phyloP scores from a whole-genome alignment of 2,888 invertebrate species.

The Arge pagana region DNA sequence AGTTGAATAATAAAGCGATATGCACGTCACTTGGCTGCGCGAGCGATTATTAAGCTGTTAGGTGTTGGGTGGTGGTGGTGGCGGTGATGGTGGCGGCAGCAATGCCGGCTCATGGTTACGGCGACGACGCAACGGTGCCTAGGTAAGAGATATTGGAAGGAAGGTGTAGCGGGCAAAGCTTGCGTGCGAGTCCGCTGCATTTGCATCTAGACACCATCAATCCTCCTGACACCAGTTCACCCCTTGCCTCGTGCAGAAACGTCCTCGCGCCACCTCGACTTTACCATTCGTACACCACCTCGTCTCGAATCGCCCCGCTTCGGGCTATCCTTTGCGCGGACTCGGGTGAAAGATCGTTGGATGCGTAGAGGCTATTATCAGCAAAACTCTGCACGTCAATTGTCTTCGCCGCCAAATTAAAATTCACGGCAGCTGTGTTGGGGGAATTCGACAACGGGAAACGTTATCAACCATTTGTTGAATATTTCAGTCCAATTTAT shows the following conservation, averaged over 20 bases:
- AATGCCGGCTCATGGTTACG: no score
- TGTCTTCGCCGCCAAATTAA: no score
- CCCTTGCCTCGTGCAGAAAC: constrained; percentile 29
- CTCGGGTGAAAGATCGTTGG: no score
- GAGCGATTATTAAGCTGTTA: constrained; percentile 58
- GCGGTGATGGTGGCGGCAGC: no score
- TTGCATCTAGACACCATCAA: constrained; percentile 59
- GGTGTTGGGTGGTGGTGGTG: constrained; percentile 60
- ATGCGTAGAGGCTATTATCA: no score
- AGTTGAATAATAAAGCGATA: constrained; percentile 22
- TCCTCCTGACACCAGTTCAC: constrained; percentile 56
- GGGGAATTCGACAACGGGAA: no score
- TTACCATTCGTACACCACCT: constrained; percentile 29
- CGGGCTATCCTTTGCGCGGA: no score
- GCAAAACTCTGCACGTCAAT: no score
- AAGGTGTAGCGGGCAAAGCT: constrained; percentile 51
- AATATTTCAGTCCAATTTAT: no score
- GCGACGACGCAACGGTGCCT: no score
- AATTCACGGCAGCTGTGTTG: no score
- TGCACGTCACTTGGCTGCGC: constrained; percentile 23
- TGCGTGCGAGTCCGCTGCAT: constrained; percentile 56
- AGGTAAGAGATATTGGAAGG: constrained; percentile 57
- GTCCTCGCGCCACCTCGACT: constrained; percentile 26
- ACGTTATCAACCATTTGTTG: no score
- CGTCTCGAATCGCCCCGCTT: constrained; percentile 22